phyloP scores from a whole-genome alignment of 2,888 invertebrate genomes.

The Ligdia adustata region DNA sequence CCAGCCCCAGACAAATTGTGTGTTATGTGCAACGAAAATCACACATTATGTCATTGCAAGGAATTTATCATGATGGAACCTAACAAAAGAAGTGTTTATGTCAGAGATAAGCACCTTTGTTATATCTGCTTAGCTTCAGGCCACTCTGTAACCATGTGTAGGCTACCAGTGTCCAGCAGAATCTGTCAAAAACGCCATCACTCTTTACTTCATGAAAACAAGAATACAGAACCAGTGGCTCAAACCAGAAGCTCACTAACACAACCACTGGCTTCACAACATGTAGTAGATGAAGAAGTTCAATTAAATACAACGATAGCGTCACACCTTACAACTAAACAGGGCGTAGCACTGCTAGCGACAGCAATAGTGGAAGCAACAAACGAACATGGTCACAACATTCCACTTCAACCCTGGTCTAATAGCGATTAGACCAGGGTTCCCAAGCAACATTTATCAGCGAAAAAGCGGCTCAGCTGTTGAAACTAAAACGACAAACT shows the following conservation, averaged over 20 bases:
- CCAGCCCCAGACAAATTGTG: conserved; percentile 7
- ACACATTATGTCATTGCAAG: conserved; percentile 36
- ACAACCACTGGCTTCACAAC: conserved; percentile 4
- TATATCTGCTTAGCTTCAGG: conserved; percentile 37
- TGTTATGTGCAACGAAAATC: conserved; percentile 28
- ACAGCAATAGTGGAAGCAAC: conserved; percentile 33
- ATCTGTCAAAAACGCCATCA: conserved; percentile 37
- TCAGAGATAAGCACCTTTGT: conserved; percentile 26
- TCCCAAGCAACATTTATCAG: conserved; percentile 35
- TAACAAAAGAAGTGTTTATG: conserved; percentile 30
- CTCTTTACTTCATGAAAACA: conserved; percentile 31
- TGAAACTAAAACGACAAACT: conserved; percentile 14
- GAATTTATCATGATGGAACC: conserved; percentile 30
- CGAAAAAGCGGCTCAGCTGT: conserved; percentile 28
- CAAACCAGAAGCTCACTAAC: background rate
- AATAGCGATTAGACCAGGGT: conserved; percentile 38
- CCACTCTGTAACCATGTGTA: conserved; percentile 26
- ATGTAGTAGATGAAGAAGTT: conserved; percentile 16
- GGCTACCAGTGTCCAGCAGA: conserved; percentile 32
- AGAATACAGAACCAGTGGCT: conserved; percentile 7
- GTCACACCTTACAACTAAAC: conserved; percentile 20
- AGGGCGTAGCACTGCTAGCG: conserved; percentile 31
- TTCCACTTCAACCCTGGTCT: conserved; percentile 31
- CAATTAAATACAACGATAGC: conserved; percentile 21
- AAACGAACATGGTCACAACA: conserved; percentile 26